Base-by-base conservation (phyloP, 2,113 vertebrate species). In the Actenoides lindsayi region DNA sequence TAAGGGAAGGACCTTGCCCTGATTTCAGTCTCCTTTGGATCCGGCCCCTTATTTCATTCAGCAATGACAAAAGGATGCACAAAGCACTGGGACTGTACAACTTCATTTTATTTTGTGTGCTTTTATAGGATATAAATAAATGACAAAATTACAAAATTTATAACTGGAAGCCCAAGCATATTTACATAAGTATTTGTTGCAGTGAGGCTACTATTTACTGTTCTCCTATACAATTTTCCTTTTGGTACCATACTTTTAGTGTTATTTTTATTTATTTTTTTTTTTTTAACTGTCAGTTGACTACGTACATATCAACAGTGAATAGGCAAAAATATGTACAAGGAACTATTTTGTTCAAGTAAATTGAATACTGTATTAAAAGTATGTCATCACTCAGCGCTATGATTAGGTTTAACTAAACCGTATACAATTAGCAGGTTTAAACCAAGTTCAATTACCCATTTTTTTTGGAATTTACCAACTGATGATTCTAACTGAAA, bases 71-170 rank as follows among this genome's bases (percentile, higher is more conserved):
- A 97, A 97, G 1, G 10, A 96, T 70, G 80, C 96, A 83, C 83
- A 93, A 97, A 83, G 89, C 88, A 56, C 33, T 93, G 92, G 92
- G 98, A 97, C 99, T 99, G 98, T 99, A 99, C 98, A 99, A 98
- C 98, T 98, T 98, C 95, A 96, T 98, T 99, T 99, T 99, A 99
- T 99, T 99, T 98, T 98, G 98, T 99, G 99, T 99, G 99, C 98
- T 99, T 98, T 99, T 98, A 99, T 99, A 99, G 98, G 99, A 99
- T 99, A 99, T 99, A 99, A 99, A 99, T 99, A 99, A 99, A 99
- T 98, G 99, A 99, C 95, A 98, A 99, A 99, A 98, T 99, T 99
- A 99, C 99, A 99, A 99, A 99, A 99, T 99, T 97, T 98, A 98
- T 99, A 99, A 99, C 99, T 99, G 99, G 99, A 99, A 99, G 99